Evolutionary conservation across 2,113 vertebrate genomes (phyloP).

Genomic region (Condylura cristata): DNA sequence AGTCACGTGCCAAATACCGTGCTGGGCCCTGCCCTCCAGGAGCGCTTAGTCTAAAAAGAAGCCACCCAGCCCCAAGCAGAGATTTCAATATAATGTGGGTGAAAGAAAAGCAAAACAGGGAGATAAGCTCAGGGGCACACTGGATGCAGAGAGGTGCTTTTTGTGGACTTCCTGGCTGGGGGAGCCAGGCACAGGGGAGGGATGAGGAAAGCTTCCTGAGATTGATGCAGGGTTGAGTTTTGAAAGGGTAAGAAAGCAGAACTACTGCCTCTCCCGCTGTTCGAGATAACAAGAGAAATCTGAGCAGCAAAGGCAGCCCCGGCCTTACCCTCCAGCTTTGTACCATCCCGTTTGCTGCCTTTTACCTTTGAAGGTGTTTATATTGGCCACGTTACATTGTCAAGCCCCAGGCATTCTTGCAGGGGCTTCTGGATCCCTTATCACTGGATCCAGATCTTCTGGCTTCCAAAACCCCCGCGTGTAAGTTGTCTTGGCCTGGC

Average conservation of each 20-base stretch:
- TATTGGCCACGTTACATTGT: not conserved
- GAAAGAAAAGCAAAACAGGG: not conserved
- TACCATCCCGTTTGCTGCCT: not conserved
- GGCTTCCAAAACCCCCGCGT: not conserved
- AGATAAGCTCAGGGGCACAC: not conserved
- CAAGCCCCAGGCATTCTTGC: not conserved
- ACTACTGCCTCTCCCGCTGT: not conserved
- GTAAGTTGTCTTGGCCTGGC: no score
- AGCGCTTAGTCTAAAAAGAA: not conserved
- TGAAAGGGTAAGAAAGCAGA: not conserved
- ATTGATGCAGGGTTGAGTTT: not conserved
- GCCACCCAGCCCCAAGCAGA: not conserved
- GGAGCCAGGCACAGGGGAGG: no score
- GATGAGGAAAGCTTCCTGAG: not conserved
- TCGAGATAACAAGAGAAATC: not conserved
- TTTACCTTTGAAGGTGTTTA: not conserved
- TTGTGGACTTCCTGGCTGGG: not conserved
- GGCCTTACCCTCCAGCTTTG: not conserved
- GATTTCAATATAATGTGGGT: not conserved
- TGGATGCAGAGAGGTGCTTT: not conserved
- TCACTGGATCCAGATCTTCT: not conserved
- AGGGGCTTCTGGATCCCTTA: not conserved
- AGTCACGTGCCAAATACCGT: not conserved
- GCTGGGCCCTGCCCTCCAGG: not conserved
- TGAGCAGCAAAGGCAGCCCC: not conserved